These are phyloP conservation scores for Brachionus calyciflorus DNA, from an alignment of 1,140 invertebrate genomes.

Conservation along the genomic window DNA sequence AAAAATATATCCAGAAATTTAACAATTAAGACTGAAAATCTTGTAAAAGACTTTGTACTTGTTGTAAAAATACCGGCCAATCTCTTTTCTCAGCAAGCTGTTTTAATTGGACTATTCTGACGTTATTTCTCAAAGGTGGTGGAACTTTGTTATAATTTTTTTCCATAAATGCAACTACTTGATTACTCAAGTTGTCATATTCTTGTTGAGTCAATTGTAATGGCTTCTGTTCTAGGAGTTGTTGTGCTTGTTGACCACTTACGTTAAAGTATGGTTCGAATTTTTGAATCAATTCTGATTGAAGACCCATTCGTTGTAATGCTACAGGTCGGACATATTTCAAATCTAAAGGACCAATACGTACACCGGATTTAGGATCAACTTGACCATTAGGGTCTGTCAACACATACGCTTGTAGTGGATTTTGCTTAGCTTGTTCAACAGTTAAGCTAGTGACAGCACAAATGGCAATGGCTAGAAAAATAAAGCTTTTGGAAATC, in stretches of 20 bases:
- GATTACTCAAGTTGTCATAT: neutral
- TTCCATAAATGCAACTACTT: no score
- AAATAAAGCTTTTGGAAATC: neutral
- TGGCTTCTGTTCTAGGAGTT: neutral
- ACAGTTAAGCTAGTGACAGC: neutral
- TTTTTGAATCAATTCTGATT: neutral
- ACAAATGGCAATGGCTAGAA: neutral
- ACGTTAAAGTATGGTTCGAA: conserved; percentile 17
- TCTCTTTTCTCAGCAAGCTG: no score
- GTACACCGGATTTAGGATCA: neutral
- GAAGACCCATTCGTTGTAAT: neutral
- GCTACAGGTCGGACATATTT: neutral
- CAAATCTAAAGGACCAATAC: conserved; percentile 40
- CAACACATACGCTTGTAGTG: conserved; percentile 22
- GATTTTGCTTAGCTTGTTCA: conserved; percentile 32
- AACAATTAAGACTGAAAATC: no score
- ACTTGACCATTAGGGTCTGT: conserved; percentile 1
- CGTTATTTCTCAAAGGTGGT: no score
- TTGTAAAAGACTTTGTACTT: no score
- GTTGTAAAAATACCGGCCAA: no score
- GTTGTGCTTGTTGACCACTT: neutral
- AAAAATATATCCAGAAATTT: no score
- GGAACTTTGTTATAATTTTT: no score
- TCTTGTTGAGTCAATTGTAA: neutral
- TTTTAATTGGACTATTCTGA: no score